These are phyloP conservation scores for Malachius bipustulatus DNA, from an alignment of 2,888 invertebrate species.

Conservation along the genomic window DNA sequence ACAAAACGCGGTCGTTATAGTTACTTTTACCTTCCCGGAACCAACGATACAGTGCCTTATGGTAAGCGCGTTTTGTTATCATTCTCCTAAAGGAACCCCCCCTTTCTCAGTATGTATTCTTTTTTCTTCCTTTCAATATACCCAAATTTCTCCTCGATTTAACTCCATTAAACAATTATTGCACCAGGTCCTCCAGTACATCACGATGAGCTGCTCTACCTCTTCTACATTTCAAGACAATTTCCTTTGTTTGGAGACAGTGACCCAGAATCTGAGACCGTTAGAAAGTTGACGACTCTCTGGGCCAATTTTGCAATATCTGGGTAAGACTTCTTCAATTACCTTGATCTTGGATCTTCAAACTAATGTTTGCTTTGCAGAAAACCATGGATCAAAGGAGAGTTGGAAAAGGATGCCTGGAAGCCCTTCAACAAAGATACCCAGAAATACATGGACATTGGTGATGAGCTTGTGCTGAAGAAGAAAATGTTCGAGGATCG, in stretches of 20 bases:
- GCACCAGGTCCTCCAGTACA: too few relatives aligned
- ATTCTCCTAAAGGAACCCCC: too few relatives aligned
- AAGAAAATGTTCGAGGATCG: conserved; percentile 33
- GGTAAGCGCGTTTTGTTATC: conserved; percentile 20
- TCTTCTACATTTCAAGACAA: conserved; percentile 29
- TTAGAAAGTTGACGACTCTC: conserved; percentile 33
- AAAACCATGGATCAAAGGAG: too few relatives aligned
- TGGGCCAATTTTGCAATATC: conserved; percentile 34
- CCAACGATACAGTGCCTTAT: conserved; percentile 32
- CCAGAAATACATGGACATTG: conserved; percentile 36
- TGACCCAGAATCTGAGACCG: conserved; percentile 32
- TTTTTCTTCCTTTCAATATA: too few relatives aligned
- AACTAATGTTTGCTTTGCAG: too few relatives aligned
- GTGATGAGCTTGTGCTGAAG: conserved; percentile 31
- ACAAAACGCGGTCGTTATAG: conserved; percentile 50
- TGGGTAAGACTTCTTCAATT: conserved; percentile 24
- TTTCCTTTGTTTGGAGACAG: conserved; percentile 27
- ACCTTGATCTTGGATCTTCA: neutral
- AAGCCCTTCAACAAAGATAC: conserved; percentile 30
- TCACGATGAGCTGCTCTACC: conserved; percentile 40
- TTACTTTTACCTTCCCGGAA: conserved; percentile 42
- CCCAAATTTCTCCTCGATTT: neutral
- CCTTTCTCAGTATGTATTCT: too few relatives aligned
- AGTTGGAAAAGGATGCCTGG: too few relatives aligned
- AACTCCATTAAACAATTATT: too few relatives aligned